Evolutionary conservation across 2,113 vertebrate genomes (phyloP), one percentile per base, ranked within the genome.

Genomic region (Hydropotes inermis): DNA sequence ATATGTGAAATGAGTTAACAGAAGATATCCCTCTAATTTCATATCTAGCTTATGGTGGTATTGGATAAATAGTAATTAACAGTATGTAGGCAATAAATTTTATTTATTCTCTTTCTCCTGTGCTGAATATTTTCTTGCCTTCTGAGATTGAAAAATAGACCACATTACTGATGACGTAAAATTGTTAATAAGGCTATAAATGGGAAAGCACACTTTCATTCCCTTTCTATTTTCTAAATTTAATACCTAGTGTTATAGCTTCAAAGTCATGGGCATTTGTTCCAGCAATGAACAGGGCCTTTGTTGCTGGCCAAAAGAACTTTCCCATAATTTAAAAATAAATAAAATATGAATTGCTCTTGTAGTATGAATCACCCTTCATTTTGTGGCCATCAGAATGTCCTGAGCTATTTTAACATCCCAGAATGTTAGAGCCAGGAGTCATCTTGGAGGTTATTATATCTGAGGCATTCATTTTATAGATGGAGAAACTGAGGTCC

Each of bases 311-410:
- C 97, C 89, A 94, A 78, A 95, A 70, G 83, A 96, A 95, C 55
- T 87, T 92, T 70, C 67, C 88, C 74, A 55, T 97, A 98, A 97
- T 98, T 98, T 89, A 97, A 97, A 97, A 92, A 98, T 98, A 97
- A 98, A 98, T 97, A 98, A 98, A 98, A 98, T 95, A 96, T 98
- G 97, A 98, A 97, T 96, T 93, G n/a, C 93, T 30, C 58, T 57
- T 11, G 92, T 57, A 74, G 89, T 78, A 58, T 58, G 94, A 96
- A 87, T 96, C 39, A 91, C 78, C 55, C 57, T 88, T 95, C 87
- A 78, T 67, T 79, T 97, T 93, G 94, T 76, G 50, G 47, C 55
- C 50, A 54, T 74, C 64, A 61, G 50, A 93, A 94, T 60, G 74
- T 64, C 67, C 50, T 47, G 33, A 95, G 91, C 28, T 87, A 55